Base-by-base conservation (phyloP, 2,797 vertebrate genomes). In the Parambassis ranga region DNA sequence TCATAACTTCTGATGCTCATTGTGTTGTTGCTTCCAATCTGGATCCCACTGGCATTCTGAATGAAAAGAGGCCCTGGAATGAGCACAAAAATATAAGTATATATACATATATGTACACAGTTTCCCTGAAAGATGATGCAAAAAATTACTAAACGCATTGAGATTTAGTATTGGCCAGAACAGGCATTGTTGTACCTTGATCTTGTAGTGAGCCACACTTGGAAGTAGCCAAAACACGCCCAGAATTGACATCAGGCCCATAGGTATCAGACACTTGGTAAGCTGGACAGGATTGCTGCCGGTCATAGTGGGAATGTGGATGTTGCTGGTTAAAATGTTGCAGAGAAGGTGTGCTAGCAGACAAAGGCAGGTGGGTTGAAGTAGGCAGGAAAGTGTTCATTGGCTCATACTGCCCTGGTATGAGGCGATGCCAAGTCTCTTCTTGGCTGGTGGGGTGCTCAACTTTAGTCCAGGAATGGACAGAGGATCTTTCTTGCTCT, bases 21-120 rank as follows among this genome's bases (percentile, higher is more conserved):
- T 1, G 23, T 71, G 87, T 98, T 98, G 83, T 90, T 56, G 71
- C 76, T 86, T 57, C 97, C 97, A 24, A 98, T 94, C 75, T 98
- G 97, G 88, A 99, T 76, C 48, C 89, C 91, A 8, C 80, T 92
- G 59, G 94, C 94, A 20, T 94, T 91, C 2, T 11, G 75, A 79
- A 99, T 94, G 75, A 36, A 81, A 26, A 88, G 82, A 19, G 81
- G 67, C 11, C 53, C 91, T 93, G 37, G 14, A 69, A 60, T 6
- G 48, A 39, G 46, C 20, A 74, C 23, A 69, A 47, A 76, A n/a
- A n/a, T n/a, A n/a, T n/a, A n/a, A n/a, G n/a, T n/a, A n/a, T n/a
- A 63, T n/a, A 79, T 57, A 74, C 7, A 67, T 13, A 51, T 1
- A 27, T 15, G 13, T 46, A 48, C 3, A 36, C 15, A 15, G 11